Evolutionary conservation across 2,113 vertebrate genomes (phyloP), one percentile per base, ranked within the genome.

Genomic region (Gracilinanus agilis): DNA sequence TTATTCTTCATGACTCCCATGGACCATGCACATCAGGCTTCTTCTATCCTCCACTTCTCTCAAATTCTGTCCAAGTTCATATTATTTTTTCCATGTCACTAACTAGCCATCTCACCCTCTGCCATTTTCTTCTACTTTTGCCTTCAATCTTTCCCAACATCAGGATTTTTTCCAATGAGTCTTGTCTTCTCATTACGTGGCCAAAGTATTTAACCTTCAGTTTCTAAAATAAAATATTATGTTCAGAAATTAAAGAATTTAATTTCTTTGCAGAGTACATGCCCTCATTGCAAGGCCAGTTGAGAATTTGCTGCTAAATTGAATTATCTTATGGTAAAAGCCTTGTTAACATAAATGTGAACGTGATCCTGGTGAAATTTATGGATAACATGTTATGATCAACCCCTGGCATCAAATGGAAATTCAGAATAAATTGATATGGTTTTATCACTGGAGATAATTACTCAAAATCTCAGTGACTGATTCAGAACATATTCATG

Each of bases 271-370:
- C 58, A 44, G 34, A 55, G 3, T 8, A 58, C 2, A 95, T 90
- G 75, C 55, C 44, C 29, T 89, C 1, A 93, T 91, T 93, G 93
- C 34, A 93, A 94, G 94, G 7, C 25, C 61, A 88, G 8, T 90
- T 21, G 27, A 89, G 34, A 95, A 58, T 89, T 95, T 93, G 44
- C 75, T 89, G 27, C 54, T 16, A 94, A 89, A 94, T 94, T 3
- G 25, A 91, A 90, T 61, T 49, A 49, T 29, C 58, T 34, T 61
- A 61, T 34, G 58, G 13, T 61, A 61, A 61, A 61, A 61, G 3
- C 27, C 27, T 61, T 61, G 12, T 61, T 61, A 61, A 3, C 58
- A 61, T 61, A 61, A 61, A 61, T 61, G 58, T 93, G 6, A 94
- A 44, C 7, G 89, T 93, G 88, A 91, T 25, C 40, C 91, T n/a